A percentile compares a stretch with the other conserved stretches of the same genome.
phyloP scores from a whole-genome alignment of 2,888 invertebrate genomes.

The Catocala sponsa region DNA sequence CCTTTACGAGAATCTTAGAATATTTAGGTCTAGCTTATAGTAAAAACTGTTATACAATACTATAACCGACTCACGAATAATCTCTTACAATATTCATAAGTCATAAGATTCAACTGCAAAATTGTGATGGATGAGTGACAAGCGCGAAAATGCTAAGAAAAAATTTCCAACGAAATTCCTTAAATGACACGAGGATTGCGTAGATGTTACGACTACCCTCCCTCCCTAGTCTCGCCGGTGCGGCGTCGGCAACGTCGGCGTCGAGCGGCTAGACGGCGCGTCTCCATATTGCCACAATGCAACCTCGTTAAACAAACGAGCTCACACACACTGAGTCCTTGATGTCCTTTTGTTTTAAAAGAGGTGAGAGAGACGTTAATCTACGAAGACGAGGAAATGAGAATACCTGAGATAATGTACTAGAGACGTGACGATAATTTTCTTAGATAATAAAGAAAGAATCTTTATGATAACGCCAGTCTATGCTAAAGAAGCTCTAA shows the following conservation, averaged over 20 bases:
- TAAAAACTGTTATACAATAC: no score
- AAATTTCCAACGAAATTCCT: conserved; percentile 29
- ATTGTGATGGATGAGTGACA: conserved; percentile 32
- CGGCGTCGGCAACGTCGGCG: conserved; percentile 57
- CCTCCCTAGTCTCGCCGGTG: conserved; percentile 39
- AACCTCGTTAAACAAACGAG: conserved; percentile 68
- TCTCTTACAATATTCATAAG: no score
- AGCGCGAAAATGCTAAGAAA: conserved; percentile 27
- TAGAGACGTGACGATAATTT: conserved; percentile 1
- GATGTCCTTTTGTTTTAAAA: conserved; percentile 53
- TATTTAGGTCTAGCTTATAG: no score
- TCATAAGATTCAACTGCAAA: neutral
- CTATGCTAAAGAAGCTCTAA: neutral
- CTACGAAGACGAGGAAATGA: conserved; percentile 32
- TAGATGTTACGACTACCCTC: conserved; percentile 47
- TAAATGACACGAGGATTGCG: conserved; percentile 38
- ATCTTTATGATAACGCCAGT: neutral
- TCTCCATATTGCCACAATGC: conserved; percentile 67
- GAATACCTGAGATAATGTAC: conserved; percentile 19
- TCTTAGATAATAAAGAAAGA: neutral
- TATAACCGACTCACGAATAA: no score
- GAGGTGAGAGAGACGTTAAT: conserved; percentile 34
- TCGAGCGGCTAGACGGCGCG: conserved; percentile 77
- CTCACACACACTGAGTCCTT: conserved; percentile 46
- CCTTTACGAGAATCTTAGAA: no score